Percentiles rank a stretch among this genome's conserved stretches.
phyloP scores from a whole-genome alignment of 2,113 vertebrate species.

The Rousettus leschenaultii region DNA sequence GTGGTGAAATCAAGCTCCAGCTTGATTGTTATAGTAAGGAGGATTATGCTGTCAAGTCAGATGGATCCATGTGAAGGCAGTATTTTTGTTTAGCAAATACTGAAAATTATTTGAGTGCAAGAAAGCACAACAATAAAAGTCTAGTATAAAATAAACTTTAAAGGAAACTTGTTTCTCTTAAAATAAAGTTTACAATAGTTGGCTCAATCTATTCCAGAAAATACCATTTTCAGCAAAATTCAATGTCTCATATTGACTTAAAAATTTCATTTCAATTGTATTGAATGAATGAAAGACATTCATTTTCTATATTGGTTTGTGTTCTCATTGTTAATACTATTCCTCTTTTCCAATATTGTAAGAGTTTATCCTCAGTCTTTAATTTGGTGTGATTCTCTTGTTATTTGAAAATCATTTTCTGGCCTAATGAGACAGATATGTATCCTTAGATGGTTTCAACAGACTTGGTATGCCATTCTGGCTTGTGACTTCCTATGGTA shows the following conservation, averaged over 20 bases:
- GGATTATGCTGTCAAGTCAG: conserved; percentile 8
- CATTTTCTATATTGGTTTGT: background rate
- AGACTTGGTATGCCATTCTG: background rate
- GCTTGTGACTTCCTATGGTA: background rate
- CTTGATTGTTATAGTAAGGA: conserved; percentile 63
- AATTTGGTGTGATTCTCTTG: background rate
- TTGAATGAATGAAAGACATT: background rate
- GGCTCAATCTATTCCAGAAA: conserved; percentile 7
- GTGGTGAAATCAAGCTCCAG: conserved; percentile 58
- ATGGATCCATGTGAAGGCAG: conserved; percentile 27
- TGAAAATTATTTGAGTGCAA: conserved; percentile 35
- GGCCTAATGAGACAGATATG: background rate
- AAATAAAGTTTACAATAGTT: background rate
- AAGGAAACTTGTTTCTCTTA: background rate
- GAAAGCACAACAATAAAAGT: conserved; percentile 27
- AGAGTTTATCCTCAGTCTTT: background rate
- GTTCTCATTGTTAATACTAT: background rate
- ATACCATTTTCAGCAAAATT: background rate
- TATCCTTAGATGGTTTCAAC: background rate
- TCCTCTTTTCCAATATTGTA: background rate
- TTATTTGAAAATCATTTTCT: background rate
- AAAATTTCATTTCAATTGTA: background rate
- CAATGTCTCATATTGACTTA: background rate
- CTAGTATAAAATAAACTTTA: background rate
- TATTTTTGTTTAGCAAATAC: conserved; percentile 32